These are phyloP conservation scores for Mergus octosetaceus DNA, from an alignment of 2,797 vertebrate genomes.

Conservation along the genomic window DNA sequence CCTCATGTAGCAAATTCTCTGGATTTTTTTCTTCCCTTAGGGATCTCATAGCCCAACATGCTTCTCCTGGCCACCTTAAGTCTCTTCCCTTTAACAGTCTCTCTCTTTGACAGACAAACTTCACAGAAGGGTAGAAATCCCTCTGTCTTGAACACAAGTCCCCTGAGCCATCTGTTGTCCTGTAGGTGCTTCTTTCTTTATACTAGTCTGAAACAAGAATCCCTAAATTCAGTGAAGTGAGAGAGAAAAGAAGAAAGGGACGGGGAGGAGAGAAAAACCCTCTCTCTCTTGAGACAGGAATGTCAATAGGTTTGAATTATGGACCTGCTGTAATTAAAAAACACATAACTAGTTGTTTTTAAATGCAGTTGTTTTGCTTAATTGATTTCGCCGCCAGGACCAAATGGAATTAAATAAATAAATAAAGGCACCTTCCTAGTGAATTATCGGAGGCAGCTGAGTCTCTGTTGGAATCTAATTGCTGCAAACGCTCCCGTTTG, in stretches of 20 bases:
- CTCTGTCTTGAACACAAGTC: not conserved
- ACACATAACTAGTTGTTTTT: conserved; percentile 72
- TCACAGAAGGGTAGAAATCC: not conserved
- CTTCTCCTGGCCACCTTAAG: not conserved
- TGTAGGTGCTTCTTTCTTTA: not conserved
- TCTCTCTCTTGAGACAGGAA: conserved; percentile 47
- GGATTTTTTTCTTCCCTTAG: not conserved
- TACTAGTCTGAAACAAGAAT: not conserved
- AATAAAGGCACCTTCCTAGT: conserved; percentile 47
- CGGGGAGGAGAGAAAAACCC: not conserved
- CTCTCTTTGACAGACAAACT: not conserved
- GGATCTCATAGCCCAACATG: not conserved
- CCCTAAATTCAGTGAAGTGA: not conserved
- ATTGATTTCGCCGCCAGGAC: conserved; percentile 76
- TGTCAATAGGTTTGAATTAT: conserved; percentile 74
- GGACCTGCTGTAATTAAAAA: conserved; percentile 77
- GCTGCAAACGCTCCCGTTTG: conserved; percentile 59
- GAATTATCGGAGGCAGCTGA: conserved; percentile 69
- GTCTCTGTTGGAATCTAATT: conserved; percentile 74
- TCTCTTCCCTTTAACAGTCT: not conserved
- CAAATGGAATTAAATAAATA: conserved; percentile 44
- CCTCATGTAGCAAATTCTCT: not conserved
- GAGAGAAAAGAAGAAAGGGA: not conserved
- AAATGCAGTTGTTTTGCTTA: conserved; percentile 79
- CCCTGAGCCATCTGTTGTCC: not conserved